Percentiles rank a stretch among this genome's conserved stretches.
These are phyloP conservation scores for Melinaea menophilus DNA, from an alignment of 2,888 invertebrate genomes.

Conservation along the genomic window DNA sequence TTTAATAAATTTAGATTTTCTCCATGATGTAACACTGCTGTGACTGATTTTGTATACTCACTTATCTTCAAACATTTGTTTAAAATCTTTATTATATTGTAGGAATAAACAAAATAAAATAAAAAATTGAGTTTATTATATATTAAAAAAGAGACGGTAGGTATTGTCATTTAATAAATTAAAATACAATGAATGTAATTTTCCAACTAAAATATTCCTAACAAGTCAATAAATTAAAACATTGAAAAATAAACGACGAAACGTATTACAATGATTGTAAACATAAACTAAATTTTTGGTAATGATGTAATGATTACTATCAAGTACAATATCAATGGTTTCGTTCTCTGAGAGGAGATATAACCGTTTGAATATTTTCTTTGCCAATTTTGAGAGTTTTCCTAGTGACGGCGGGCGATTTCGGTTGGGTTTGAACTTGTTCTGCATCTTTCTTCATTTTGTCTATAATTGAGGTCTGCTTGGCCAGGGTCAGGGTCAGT, in stretches of 20 bases:
- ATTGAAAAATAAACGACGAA: constrained; percentile 22
- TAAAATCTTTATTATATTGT: too few relatives aligned
- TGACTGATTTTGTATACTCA: too few relatives aligned
- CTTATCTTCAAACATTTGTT: too few relatives aligned
- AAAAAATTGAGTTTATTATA: not conserved
- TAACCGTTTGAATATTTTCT: constrained; percentile 59
- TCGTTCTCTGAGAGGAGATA: constrained; percentile 70
- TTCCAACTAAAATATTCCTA: constrained; percentile 16
- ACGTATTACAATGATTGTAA: not conserved
- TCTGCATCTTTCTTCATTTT: constrained; percentile 67
- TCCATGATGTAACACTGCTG: too few relatives aligned
- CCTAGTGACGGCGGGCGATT: constrained; percentile 61
- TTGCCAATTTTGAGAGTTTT: constrained; percentile 67
- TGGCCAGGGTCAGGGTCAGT: constrained; percentile 62
- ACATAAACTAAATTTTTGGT: not conserved
- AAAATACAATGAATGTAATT: constrained; percentile 9
- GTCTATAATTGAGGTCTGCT: constrained; percentile 66
- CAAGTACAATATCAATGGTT: constrained; percentile 48
- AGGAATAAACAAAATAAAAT: too few relatives aligned
- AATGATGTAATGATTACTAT: not conserved
- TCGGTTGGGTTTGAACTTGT: constrained; percentile 53
- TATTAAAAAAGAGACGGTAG: constrained; percentile 2
- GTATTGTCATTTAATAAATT: not conserved
- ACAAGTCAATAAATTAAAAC: constrained; percentile 28
- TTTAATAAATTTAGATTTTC: too few relatives aligned